A percentile compares a stretch with the other conserved stretches of the same genome.
Evolutionary conservation across 2,113 vertebrate genomes (phyloP).

Genomic region (Meleagris gallopavo): DNA sequence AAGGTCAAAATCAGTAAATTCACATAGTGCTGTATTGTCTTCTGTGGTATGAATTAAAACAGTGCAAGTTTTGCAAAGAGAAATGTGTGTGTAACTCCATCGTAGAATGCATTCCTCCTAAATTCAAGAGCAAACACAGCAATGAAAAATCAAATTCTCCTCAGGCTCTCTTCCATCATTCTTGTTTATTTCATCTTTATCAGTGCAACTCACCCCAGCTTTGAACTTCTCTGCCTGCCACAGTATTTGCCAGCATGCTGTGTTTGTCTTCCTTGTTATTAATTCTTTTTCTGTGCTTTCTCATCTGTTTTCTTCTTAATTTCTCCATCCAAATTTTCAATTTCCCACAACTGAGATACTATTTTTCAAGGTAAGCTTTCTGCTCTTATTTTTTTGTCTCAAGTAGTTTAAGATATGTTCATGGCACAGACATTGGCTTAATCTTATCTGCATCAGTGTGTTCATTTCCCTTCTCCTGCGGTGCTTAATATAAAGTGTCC

Average conservation of each 20-base stretch:
- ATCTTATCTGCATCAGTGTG: conserved; percentile 36
- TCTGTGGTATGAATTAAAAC: not conserved
- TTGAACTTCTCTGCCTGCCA: rapidly evolving
- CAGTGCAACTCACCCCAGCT: not conserved
- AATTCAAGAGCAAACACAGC: not conserved
- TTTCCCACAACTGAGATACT: not conserved
- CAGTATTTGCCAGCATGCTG: not conserved
- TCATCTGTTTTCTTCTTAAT: not conserved
- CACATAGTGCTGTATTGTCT: not conserved
- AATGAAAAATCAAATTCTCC: not conserved
- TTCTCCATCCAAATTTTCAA: not conserved
- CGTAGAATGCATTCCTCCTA: not conserved
- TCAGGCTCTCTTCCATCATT: not conserved
- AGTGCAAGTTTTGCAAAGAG: not conserved
- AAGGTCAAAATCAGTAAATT: not conserved
- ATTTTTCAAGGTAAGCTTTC: not conserved
- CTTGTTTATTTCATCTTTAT: not conserved
- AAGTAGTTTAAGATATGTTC: not conserved
- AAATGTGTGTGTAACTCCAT: not conserved
- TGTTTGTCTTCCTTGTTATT: not conserved
- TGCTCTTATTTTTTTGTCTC: not conserved
- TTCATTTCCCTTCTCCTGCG: conserved; percentile 22
- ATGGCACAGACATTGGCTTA: not conserved
- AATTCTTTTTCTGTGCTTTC: not conserved
- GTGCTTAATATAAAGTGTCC: conserved; percentile 16